Evolutionary conservation across 2,797 vertebrate species (phyloP).

Genomic region (Pangasius krempfi): DNA sequence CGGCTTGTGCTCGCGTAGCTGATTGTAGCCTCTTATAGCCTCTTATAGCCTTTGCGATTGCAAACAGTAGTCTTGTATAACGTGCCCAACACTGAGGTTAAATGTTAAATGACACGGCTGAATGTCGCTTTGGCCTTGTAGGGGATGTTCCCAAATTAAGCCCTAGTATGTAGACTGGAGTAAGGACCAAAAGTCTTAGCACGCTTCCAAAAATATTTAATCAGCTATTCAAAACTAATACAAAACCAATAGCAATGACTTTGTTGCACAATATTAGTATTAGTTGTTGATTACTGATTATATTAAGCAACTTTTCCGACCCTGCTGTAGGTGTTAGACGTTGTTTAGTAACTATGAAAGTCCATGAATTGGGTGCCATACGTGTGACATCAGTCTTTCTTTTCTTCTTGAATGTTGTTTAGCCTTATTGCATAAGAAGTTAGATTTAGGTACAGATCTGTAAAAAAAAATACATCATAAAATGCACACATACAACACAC

Average conservation of each 20-base stretch:
- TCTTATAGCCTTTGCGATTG: not conserved
- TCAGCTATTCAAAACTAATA: not conserved
- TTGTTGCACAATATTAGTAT: not conserved
- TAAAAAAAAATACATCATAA: too few species aligned
- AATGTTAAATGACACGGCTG: slow-evolving; percentile 27
- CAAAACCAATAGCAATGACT: not conserved
- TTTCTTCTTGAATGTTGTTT: not conserved
- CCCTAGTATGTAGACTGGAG: not conserved
- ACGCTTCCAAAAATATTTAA: not conserved
- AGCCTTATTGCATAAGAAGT: not conserved
- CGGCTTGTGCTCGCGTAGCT: not conserved
- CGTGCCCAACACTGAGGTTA: slow-evolving; percentile 21
- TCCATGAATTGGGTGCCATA: not conserved
- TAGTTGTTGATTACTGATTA: not conserved
- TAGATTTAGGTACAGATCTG: not conserved
- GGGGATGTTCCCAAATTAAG: slow-evolving; percentile 5
- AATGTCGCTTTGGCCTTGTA: slow-evolving; percentile 31
- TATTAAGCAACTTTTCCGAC: too few species aligned
- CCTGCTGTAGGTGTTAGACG: slow-evolving; percentile 26
- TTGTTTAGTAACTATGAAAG: slow-evolving; percentile 3
- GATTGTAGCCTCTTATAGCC: not conserved
- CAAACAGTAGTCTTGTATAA: slow-evolving; percentile 14
- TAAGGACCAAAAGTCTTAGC: not conserved
- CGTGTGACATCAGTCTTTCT: not conserved
- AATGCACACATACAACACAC: not conserved